Evolutionary conservation across 1,140 invertebrate species (phyloP), one percentile per base, ranked within the genome.

Genomic region (Pseudachorutes palmiensis): DNA sequence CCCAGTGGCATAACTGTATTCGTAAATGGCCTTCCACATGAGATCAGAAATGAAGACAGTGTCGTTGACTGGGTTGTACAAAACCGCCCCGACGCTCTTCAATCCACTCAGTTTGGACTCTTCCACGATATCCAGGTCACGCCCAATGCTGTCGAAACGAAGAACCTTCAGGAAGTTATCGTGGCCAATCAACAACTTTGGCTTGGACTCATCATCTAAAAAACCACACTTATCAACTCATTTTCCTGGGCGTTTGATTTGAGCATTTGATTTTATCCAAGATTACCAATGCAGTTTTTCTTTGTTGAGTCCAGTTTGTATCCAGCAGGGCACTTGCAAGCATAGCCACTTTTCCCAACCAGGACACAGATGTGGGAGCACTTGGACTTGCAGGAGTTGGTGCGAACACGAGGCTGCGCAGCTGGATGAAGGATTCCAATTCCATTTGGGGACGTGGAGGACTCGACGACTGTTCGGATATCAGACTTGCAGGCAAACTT

Each of bases 351-450:
- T 28, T 79, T 78, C 0, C 85, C 84, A 2, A 83, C 83, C 32
- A 95, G 76, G 1, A 96, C 77, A 74, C 93, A 96, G 24, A 96
- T 76, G 75, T 95, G 87, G 26, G 84, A 86, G 76, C 93, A 96
- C 0, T 80, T 76, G 33, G 82, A 78, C 24, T 75, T 74, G 76
- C 93, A 97, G 3, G 88, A 87, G 80, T 92, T 24, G 91, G 22
- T 2, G 2, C 30, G 55, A 2, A 33, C 22, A 3, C 14, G 66
- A 19, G 72, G 70, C 51, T 74, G 72, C 62, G 65, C 64, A 5
- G 72, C 67, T 9, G 76, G 75, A 74, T 82, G 82, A 49, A 77
- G 76, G 16, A 82, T 70, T 19, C 70, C 22, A 45, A 76, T 62
- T 51, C 77, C 75, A 2, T 75, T 55, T 2, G 70, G 70, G 64